phyloP scores from a whole-genome alignment of 1,140 invertebrate genomes.

The Pinna nobilis region DNA sequence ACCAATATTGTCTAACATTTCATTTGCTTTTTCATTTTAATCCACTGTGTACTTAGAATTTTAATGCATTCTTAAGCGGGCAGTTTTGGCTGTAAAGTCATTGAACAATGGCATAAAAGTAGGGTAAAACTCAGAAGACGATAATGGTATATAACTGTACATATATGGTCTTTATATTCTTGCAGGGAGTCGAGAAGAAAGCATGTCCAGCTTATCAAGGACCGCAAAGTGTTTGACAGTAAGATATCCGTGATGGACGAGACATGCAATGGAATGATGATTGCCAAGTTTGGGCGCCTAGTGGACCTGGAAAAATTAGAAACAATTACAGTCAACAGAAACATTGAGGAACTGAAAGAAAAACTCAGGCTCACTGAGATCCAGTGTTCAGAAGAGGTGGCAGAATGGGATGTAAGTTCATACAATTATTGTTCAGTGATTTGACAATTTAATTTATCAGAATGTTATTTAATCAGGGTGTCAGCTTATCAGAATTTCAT shows the following conservation, averaged over 20 bases:
- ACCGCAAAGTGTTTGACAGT: slow-evolving; percentile 69
- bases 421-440: not conserved
- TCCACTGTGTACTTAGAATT: too few species aligned
- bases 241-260: slow-evolving; percentile 69
- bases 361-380: slow-evolving; percentile 66
- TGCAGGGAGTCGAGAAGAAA: slow-evolving; percentile 70
- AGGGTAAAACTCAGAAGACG: too few species aligned
- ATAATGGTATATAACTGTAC: too few species aligned
- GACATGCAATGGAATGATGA: slow-evolving; percentile 71
- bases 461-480: too few species aligned
- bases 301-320: slow-evolving; percentile 74
- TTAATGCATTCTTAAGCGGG: too few species aligned
- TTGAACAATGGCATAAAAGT: too few species aligned
- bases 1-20: too few species aligned
- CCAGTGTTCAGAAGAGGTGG: slow-evolving; percentile 61
- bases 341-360: slow-evolving; percentile 73
- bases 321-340: slow-evolving; percentile 71
- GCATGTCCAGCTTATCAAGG: slow-evolving; percentile 72
- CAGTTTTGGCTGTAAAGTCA: too few species aligned
- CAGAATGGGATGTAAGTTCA: slow-evolving; percentile 61
- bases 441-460: not conserved
- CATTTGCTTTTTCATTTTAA: too few species aligned
- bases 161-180: too few species aligned
- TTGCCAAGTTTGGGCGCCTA: slow-evolving; percentile 71
- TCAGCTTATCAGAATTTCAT: not conserved